These are phyloP conservation scores for Eriosoma lanigerum DNA, from an alignment of 1,140 invertebrate genomes.

Conservation along the genomic window DNA sequence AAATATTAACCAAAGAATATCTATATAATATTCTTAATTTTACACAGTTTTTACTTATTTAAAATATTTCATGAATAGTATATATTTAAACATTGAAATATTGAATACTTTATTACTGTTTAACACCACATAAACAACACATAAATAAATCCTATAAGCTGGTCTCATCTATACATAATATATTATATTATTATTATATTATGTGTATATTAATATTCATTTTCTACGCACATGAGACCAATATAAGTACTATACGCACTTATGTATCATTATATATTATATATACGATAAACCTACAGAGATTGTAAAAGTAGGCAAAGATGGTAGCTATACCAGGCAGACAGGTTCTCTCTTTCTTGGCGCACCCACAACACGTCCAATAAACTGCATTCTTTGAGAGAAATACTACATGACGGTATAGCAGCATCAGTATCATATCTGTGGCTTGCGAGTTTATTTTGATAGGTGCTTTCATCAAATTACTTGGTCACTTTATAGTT, in stretches of 20 bases:
- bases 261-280: constrained; percentile 7
- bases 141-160: too few relatives aligned
- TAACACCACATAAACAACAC: too few relatives aligned
- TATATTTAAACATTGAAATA: too few relatives aligned
- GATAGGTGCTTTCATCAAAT: constrained; percentile 27
- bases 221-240: background rate
- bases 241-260: too few relatives aligned
- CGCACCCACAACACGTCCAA: constrained; percentile 41
- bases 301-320: constrained; percentile 46
- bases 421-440: constrained; percentile 19
- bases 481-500: too few relatives aligned
- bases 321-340: constrained; percentile 12
- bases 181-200: too few relatives aligned
- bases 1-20: too few relatives aligned
- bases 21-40: too few relatives aligned
- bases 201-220: background rate
- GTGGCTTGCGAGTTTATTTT: constrained; percentile 25
- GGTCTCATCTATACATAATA: too few relatives aligned
- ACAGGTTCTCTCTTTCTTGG: constrained; percentile 40
- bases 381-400: constrained; percentile 45
- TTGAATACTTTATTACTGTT: too few relatives aligned
- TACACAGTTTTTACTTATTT: too few relatives aligned
- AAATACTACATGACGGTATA: constrained; percentile 13
- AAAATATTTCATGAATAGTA: too few relatives aligned
- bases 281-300: background rate